Percentiles rank a stretch among this genome's conserved stretches.
Evolutionary conservation across 2,888 invertebrate genomes (phyloP).

Genomic region (Sylvicola cinctus): DNA sequence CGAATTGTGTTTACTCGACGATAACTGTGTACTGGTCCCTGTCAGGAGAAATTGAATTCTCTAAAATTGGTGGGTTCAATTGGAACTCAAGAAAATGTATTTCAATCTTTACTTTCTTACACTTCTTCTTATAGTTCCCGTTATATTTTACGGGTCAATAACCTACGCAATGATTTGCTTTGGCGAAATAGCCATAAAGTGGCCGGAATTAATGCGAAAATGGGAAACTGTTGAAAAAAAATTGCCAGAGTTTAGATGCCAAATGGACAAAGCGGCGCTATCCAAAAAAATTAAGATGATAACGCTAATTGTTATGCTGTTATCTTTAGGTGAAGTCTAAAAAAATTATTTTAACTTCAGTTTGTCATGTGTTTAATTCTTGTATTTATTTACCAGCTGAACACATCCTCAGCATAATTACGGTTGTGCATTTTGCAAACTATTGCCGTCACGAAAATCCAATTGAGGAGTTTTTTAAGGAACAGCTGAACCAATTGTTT

Average conservation of each 20-base stretch:
- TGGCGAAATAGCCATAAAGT: constrained; percentile 22
- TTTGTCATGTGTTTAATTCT: not conserved
- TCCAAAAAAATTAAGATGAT: constrained; percentile 15
- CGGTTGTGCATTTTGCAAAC: not conserved
- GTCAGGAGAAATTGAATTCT: not conserved
- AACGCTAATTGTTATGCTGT: constrained; percentile 15
- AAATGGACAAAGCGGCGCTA: not conserved
- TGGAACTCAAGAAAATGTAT: not conserved
- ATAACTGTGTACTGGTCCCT: not conserved
- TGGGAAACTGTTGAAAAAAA: constrained; percentile 23
- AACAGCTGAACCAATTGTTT: constrained; percentile 16
- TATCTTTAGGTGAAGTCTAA: constrained; percentile 16
- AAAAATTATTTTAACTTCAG: not conserved
- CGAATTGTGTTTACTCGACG: not conserved
- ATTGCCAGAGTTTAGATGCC: constrained; percentile 8
- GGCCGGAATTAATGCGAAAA: constrained; percentile 20
- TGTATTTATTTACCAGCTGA: constrained; percentile 3
- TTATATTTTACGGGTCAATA: not conserved
- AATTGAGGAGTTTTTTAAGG: constrained; percentile 16
- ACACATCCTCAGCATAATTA: constrained; percentile 1
- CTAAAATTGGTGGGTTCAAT: not conserved
- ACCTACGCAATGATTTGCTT: constrained; percentile 11
- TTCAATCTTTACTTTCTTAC: not conserved
- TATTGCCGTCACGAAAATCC: constrained; percentile 18
- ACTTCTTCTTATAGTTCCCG: not conserved